Conservation (phyloP, 64 coral and sea anemone species). For the Trachythela sp. region DNA sequence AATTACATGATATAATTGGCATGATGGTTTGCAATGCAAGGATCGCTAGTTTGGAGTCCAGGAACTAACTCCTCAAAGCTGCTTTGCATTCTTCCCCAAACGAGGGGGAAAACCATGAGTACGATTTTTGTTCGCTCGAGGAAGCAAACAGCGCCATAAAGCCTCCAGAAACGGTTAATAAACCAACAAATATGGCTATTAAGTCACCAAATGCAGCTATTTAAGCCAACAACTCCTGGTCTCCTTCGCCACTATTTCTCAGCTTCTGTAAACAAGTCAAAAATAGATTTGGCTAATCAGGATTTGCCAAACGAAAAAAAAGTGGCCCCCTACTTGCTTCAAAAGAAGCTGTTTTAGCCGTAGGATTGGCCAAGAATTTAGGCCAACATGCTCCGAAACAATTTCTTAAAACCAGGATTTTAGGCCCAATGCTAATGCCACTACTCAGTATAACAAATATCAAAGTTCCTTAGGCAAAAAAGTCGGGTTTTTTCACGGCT, state of each 20-base stretch:
- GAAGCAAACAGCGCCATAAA: no score
- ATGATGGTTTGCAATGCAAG: not conserved
- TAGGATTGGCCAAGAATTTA: not conserved
- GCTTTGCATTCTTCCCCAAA: not conserved
- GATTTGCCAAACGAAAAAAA: no score
- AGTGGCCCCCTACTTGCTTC: slow-evolving; percentile 4
- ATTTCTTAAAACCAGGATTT: not conserved
- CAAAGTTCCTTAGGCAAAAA: not conserved
- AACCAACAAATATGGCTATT: slow-evolving; percentile 15
- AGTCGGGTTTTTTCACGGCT: not conserved
- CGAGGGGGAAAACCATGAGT: not conserved
- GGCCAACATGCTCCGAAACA: not conserved
- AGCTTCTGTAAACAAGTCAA: no score
- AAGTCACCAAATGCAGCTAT: no score
- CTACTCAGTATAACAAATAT: not conserved
- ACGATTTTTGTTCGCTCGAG: not conserved
- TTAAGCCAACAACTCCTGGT: not conserved
- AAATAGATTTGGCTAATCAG: no score
- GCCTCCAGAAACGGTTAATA: not conserved
- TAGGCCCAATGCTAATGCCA: not conserved
- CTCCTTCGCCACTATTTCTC: no score
- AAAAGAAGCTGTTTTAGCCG: not conserved
- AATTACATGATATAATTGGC: no score
- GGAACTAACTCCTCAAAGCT: not conserved
- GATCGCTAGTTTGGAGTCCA: not conserved